These are phyloP conservation scores for Eulacestoma nigropectus DNA, from an alignment of 2,113 vertebrate species.

Conservation along the genomic window DNA sequence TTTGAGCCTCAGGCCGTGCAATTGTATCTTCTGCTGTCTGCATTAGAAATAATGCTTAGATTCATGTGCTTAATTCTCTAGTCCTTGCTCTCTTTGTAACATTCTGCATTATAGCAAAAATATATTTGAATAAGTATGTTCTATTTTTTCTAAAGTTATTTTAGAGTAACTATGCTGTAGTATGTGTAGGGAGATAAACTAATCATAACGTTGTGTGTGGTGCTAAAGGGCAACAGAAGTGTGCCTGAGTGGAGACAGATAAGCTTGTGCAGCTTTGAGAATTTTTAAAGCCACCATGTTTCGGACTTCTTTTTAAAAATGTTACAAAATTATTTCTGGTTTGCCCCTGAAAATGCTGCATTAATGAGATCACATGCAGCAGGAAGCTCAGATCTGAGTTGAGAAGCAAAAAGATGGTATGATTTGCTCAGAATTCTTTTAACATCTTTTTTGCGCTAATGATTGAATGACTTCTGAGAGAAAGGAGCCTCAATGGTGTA, in stretches of 20 bases:
- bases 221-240: neutral
- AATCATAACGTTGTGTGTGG: neutral
- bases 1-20: neutral
- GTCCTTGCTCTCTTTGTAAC: neutral
- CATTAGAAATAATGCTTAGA: neutral
- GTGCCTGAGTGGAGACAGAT: neutral
- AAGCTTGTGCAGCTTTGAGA: neutral
- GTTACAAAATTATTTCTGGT: neutral
- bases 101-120: neutral
- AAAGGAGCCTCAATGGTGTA: accelerated
- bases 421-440: neutral
- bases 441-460: neutral
- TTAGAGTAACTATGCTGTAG: neutral
- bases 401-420: neutral
- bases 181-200: neutral
- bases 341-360: neutral
- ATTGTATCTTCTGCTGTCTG: neutral
- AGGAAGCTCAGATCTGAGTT: neutral
- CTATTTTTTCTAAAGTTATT: neutral
- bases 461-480: neutral
- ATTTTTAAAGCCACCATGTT: neutral
- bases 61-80: neutral
- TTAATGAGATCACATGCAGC: neutral
- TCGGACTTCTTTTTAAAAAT: neutral
- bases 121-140: neutral